Base-by-base conservation (phyloP, 2,888 invertebrate species). In the Andrena chrysosceles region DNA sequence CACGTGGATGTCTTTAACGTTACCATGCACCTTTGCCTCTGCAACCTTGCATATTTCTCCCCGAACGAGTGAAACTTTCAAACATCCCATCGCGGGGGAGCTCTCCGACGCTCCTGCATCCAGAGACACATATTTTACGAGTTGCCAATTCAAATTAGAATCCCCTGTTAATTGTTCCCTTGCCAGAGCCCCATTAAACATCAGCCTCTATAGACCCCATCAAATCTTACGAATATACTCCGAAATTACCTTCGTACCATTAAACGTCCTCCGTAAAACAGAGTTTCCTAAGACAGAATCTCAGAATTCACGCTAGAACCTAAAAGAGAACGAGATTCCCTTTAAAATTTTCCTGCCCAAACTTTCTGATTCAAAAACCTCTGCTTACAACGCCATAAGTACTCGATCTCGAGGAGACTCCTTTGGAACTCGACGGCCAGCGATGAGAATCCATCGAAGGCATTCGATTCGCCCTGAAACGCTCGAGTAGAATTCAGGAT, bases 391-490 rank as follows among this genome's bases (percentile, higher is more conserved):
- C 42, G 42, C 1, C 4, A 16, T 16, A 42, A 42, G 42, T 42
- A 1, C 5, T 42, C 16, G 42, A 42, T 42, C 42, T 16, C 0
- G 2, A 42, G 42, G 16, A 16, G 42, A 16, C 16, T 16, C 42
- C 42, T 42, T 13, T 13, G 74, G 42, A 52, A 68, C 62, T 20
- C 63, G 56, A 49, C 13, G 66, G 49, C 2, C 6, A 35, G 10
- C 29, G 20, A 20, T 6, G 63, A 66, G 81, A 80, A 80, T 81
- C 31, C 56, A 56, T 69, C 60, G 59, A 74, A 80, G 66, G 80
- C 73, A 69, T 52, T 48, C 59, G 20, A 6, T 10, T 23, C 16
- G 10, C 42, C 31, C 54, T 54, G 56, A 63, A 67, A 68, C 76
- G 26, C 54, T 48, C 20, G 29, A n/a, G 26, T 29, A 70, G 73